These are phyloP conservation scores for Calliopsis andreniformis DNA, from an alignment of 1,140 invertebrate species.

Conservation along the genomic window DNA sequence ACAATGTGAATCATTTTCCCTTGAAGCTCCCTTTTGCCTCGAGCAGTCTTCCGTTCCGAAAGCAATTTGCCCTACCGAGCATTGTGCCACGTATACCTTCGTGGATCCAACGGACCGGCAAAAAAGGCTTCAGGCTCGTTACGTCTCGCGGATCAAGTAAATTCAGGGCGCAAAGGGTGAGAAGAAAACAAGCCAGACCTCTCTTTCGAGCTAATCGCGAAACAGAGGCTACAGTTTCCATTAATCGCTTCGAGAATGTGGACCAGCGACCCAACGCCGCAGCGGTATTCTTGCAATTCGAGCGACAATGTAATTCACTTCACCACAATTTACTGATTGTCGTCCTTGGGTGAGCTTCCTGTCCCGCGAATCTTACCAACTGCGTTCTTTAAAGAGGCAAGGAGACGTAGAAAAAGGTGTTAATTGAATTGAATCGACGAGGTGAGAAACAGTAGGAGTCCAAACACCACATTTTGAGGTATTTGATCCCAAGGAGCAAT, in stretches of 20 bases:
- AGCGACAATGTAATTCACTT: constrained; percentile 40
- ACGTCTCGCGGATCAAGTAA: constrained; percentile 54
- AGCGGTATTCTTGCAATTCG: constrained; percentile 34
- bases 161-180: constrained; percentile 48
- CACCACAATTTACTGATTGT: constrained; percentile 41
- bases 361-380: too few relatives aligned
- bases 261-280: too few relatives aligned
- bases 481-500: too few relatives aligned
- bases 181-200: constrained; percentile 52
- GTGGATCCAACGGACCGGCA: constrained; percentile 50
- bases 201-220: constrained; percentile 25
- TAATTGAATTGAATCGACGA: too few relatives aligned
- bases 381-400: too few relatives aligned
- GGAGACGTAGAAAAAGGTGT: too few relatives aligned
- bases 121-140: constrained; percentile 60
- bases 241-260: too few relatives aligned
- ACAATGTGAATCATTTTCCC: constrained; percentile 65
- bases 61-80: constrained; percentile 60
- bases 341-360: background rate
- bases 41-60: constrained; percentile 61
- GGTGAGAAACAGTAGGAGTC: too few relatives aligned
- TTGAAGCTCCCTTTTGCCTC: constrained; percentile 60
- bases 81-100: constrained; percentile 47
- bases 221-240: constrained; percentile 3
- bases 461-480: too few relatives aligned